Base-by-base conservation (phyloP, 2,888 invertebrate species). In the Trissolcus brochymenae region DNA sequence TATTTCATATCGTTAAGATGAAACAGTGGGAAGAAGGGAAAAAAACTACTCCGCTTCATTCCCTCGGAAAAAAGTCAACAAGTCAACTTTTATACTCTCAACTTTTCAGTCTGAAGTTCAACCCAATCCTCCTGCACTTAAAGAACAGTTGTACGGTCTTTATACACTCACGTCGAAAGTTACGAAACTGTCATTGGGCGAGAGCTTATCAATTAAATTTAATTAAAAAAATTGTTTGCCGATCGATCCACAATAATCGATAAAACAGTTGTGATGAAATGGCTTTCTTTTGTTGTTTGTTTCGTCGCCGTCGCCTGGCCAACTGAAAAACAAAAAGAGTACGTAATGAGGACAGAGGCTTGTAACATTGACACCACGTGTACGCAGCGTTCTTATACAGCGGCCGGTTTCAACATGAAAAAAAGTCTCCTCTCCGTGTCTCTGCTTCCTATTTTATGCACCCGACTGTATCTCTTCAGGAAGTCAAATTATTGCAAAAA, bases 301-400 rank as follows among this genome's bases (percentile, higher is more conserved):
- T 64, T 50, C 21, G 55, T 59, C 50, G 51, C 9, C 46, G 29
- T 25, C 16, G 35, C 29, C 50, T 54, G 29, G 40, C 7, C 3
- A 14, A 0, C 46, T 50, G 51, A 4, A 46, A 54, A 55, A 60
- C 50, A 54, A 65, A 60, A 60, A 73, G 59, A 67, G 46, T 50
- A 21, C 51, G 54, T 49, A 77, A 77, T 54, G 68, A 53, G 73
- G 65, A 70, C 77, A 73, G 73, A 61, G 68, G 77, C 68, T 68
- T 73, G 65, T 68, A 68, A 68, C 77, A 77, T 73, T 72, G 77
- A 73, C 67, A 73, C 56, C 49, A 29, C 57, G 60, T 61, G 65
- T 76, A 67, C 41, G 70, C n/a, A n/a, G n/a, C 60, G 70, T 56
- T 72, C 78, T 78, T 78, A n/a, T n/a, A 72, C 75, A 65, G 62